Percentiles rank a stretch among this genome's conserved stretches.
These are phyloP conservation scores for Heloderma charlesbogerti DNA, from an alignment of 2,113 vertebrate genomes.

Conservation along the genomic window DNA sequence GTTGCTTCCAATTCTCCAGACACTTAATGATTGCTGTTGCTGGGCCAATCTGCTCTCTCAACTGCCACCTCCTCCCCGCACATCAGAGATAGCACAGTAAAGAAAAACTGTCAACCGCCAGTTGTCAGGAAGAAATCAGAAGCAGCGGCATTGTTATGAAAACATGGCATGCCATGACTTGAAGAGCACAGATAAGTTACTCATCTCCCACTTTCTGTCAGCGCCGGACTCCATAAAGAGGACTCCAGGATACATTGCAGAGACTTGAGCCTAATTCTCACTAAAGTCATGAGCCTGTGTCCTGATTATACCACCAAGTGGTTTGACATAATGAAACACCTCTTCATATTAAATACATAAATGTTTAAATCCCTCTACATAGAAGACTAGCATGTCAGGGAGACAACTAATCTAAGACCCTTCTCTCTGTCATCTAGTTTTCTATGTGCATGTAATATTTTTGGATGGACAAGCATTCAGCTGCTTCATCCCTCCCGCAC, in stretches of 20 bases:
- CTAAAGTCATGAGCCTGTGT: neutral
- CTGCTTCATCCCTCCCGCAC: neutral
- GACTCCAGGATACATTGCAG: constrained; percentile 8
- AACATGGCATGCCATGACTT: neutral
- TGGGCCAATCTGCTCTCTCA: neutral
- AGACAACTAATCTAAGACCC: neutral
- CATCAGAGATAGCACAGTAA: rapidly evolving
- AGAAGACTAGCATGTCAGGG: neutral
- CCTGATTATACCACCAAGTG: too few relatives aligned
- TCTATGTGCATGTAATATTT: neutral
- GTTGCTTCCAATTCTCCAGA: constrained; percentile 13
- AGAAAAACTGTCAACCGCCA: rapidly evolving
- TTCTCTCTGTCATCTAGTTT: neutral
- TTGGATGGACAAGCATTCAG: neutral
- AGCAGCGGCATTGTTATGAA: constrained; percentile 13
- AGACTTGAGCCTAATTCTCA: constrained; percentile 14
- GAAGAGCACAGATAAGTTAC: rapidly evolving
- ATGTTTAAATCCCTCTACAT: neutral
- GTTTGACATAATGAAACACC: too few relatives aligned
- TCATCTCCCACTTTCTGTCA: constrained; percentile 34
- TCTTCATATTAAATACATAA: neutral
- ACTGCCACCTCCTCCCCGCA: rapidly evolving
- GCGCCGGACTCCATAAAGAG: constrained; percentile 14
- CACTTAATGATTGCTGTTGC: neutral
- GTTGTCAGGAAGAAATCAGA: constrained; percentile 34